A percentile compares a stretch with the other conserved stretches of the same genome.
These are phyloP conservation scores for Coranthus polyacanthus DNA, from an alignment of 2,797 vertebrate species.

Conservation along the genomic window DNA sequence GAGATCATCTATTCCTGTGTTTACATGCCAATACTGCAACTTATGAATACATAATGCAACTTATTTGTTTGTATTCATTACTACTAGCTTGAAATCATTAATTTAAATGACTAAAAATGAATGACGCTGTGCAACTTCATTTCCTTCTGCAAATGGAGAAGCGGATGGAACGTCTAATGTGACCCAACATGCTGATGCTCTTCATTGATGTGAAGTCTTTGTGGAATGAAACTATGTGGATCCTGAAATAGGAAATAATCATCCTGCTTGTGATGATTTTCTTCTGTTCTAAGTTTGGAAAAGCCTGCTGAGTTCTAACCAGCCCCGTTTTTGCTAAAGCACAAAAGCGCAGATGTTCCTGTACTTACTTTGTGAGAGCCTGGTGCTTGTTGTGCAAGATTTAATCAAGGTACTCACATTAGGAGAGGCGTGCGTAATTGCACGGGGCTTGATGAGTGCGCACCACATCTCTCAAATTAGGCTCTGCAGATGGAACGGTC, in stretches of 20 bases:
- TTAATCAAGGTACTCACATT: slow-evolving; percentile 63
- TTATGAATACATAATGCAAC: too few relatives aligned
- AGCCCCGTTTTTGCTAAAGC: neutral
- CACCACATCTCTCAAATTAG: slow-evolving; percentile 66
- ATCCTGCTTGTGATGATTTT: neutral
- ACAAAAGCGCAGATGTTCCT: slow-evolving; percentile 45
- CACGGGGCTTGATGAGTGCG: slow-evolving; percentile 49
- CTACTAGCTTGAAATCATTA: too few relatives aligned
- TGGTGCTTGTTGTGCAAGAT: slow-evolving; percentile 53
- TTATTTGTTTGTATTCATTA: too few relatives aligned
- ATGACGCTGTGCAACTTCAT: too few relatives aligned
- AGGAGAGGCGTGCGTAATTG: slow-evolving; percentile 64
- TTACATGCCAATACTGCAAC: too few relatives aligned
- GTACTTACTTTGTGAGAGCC: slow-evolving; percentile 24
- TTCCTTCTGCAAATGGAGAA: too few relatives aligned
- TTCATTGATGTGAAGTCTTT: neutral
- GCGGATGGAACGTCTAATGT: neutral
- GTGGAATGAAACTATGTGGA: neutral
- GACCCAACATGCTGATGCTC: neutral
- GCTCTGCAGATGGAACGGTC: slow-evolving; percentile 61
- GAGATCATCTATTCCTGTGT: too few relatives aligned
- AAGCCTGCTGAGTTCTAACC: slow-evolving; percentile 9
- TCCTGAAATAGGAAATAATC: neutral
- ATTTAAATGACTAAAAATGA: too few relatives aligned
- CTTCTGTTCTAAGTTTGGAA: slow-evolving; percentile 1